These are phyloP conservation scores for Bruchidius siliquastri DNA, from an alignment of 2,888 invertebrate species.

Conservation along the genomic window DNA sequence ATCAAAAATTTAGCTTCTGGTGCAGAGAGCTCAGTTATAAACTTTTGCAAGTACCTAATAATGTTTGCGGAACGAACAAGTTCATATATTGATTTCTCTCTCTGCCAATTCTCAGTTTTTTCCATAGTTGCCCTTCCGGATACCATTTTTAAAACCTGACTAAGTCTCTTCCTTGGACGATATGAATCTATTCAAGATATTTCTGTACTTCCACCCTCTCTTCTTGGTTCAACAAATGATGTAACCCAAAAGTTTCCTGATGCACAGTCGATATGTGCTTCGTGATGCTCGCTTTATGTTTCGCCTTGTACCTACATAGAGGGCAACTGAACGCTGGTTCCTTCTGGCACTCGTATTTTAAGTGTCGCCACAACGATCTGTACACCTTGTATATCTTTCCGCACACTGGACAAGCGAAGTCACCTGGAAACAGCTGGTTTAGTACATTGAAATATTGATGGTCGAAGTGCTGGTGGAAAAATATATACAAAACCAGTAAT, in stretches of 20 bases:
- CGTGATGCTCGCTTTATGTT: conserved; percentile 73
- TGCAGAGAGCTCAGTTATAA: too few species aligned
- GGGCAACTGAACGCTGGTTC: conserved; percentile 33
- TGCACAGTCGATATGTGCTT: conserved; percentile 55
- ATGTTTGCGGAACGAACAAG: too few species aligned
- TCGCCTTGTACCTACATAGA: conserved; percentile 65
- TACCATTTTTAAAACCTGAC: too few species aligned
- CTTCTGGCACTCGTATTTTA: conserved; percentile 36
- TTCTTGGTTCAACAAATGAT: background rate
- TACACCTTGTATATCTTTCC: conserved; percentile 25
- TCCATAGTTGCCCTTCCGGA: too few species aligned
- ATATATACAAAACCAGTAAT: background rate
- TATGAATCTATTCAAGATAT: background rate
- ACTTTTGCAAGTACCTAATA: too few species aligned
- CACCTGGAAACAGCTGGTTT: conserved; percentile 6
- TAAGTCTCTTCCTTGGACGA: too few species aligned
- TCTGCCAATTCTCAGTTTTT: too few species aligned
- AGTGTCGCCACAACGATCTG: conserved; percentile 23
- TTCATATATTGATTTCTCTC: too few species aligned
- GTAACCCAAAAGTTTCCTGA: background rate
- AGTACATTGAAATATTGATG: background rate
- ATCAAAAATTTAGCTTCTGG: too few species aligned
- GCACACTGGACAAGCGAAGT: conserved; percentile 14
- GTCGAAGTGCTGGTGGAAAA: background rate
- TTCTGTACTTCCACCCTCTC: background rate